Evolutionary conservation across 1,140 invertebrate species (phyloP).

Genomic region (Polyergus mexicanus): DNA sequence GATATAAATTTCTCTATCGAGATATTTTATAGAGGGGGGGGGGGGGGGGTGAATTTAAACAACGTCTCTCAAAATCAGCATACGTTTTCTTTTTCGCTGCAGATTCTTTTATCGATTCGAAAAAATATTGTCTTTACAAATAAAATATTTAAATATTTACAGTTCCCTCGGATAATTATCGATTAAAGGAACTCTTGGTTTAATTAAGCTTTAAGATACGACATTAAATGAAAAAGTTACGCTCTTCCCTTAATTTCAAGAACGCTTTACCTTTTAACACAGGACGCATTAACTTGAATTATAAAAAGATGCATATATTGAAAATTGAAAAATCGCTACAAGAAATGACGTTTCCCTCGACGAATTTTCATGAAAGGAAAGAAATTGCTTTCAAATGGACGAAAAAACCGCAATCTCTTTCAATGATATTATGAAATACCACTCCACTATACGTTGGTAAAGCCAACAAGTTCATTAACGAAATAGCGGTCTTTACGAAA

Average conservation of each 20-base stretch:
- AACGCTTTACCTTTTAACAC: neutral
- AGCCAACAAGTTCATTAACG: constrained; percentile 49
- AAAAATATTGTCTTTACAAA: neutral
- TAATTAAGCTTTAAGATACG: neutral
- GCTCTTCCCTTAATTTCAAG: neutral
- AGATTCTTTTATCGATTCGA: neutral
- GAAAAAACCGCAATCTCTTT: neutral
- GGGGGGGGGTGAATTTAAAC: too few species aligned
- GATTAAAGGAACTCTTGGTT: neutral
- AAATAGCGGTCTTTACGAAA: constrained; percentile 55
- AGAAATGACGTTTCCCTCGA: neutral
- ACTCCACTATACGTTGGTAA: neutral
- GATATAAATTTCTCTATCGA: constrained; percentile 6
- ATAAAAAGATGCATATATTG: neutral
- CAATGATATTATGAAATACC: neutral
- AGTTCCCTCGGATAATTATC: neutral
- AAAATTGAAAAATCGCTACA: neutral
- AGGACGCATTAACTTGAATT: neutral
- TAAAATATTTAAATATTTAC: neutral
- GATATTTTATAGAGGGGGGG: neutral
- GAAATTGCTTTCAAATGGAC: neutral
- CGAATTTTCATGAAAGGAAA: neutral
- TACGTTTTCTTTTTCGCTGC: neutral
- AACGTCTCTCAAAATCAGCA: neutral
- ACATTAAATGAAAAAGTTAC: neutral